Base-by-base conservation (phyloP, 2,113 vertebrate species). In the Malurus alboscapulatus region DNA sequence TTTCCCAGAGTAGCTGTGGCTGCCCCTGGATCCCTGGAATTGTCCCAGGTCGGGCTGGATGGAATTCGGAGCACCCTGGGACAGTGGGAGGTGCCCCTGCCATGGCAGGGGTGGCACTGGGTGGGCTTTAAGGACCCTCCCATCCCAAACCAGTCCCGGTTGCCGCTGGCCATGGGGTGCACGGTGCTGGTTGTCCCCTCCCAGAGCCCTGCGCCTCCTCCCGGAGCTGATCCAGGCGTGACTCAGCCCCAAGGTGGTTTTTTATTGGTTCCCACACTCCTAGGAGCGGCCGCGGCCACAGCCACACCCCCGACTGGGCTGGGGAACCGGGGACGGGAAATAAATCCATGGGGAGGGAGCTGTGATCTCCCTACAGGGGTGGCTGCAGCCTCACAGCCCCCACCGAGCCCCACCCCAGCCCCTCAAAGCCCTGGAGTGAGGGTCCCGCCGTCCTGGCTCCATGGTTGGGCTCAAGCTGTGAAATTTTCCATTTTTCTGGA, bases 361-460 rank as follows among this genome's bases (percentile, higher is more conserved):
- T 32, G 6, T 5, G 44, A 34, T 8, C 50, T 61, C 65, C 71
- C 32, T 18, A 0, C 8, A 1, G 34, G 17, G 18, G 22, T 1
- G 14, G 30, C 65, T 68, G 19, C 50, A 29, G 66, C 30, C 14
- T 76, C 55, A 6, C 13, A 16, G 67, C 72, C 48, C 48, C 53
- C 22, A 2, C 14, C 0, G 0, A 55, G 54, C 6, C 50, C 50
- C 86, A 63, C 6, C 78, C 32, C 0, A 0, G 3, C 15, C 4
- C 16, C 27, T 12, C 25, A 22, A 13, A 78, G 14, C 45, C 32
- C 66, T 17, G 17, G 38, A 20, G 7, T 48, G 9, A 2, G 2
- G 1, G 27, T 9, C 13, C 11, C 0, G 0, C 53, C 5, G 7
- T 8, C 4, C 5, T 71, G 27, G 17, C 7, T 17, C 32, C 4